These are phyloP conservation scores for Chorisops tibialis DNA, from an alignment of 2,888 invertebrate species.

Conservation along the genomic window DNA sequence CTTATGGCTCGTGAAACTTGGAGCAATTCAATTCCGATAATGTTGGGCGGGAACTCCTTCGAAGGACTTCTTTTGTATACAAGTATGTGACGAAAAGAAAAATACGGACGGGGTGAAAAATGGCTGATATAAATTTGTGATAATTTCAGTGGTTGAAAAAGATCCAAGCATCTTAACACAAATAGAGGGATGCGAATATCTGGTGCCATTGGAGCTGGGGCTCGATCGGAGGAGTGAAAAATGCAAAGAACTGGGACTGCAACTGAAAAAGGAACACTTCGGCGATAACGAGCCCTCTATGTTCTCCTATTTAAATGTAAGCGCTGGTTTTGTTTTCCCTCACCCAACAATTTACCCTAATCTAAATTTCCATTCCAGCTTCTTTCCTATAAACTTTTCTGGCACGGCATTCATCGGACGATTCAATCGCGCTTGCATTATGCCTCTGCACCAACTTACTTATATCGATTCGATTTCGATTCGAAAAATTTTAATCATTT, in stretches of 20 bases:
- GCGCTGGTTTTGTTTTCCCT: slow-evolving; percentile 20
- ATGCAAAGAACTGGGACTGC: slow-evolving; percentile 45
- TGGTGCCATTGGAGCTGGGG: slow-evolving; percentile 45
- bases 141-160: slow-evolving; percentile 11
- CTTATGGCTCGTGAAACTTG: slow-evolving; percentile 48
- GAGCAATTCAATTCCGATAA: slow-evolving; percentile 48
- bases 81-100: slow-evolving; percentile 26
- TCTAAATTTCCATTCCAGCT: slow-evolving; percentile 38
- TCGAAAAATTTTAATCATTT: slow-evolving; percentile 50
- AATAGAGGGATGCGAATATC: slow-evolving; percentile 44
- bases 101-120: not conserved
- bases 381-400: slow-evolving; percentile 49
- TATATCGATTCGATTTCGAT: slow-evolving; percentile 51
- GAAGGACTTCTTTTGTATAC: slow-evolving; percentile 48
- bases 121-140: not conserved
- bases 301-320: slow-evolving; percentile 49
- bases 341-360: not conserved
- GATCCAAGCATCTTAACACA: slow-evolving; percentile 23
- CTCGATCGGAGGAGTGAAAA: slow-evolving; percentile 40
- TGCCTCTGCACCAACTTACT: slow-evolving; percentile 44
- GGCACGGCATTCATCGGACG: slow-evolving; percentile 50
- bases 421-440: slow-evolving; percentile 42
- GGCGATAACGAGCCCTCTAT: slow-evolving; percentile 49
- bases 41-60: slow-evolving; percentile 49
- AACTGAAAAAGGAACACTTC: slow-evolving; percentile 52